Conservation (phyloP, 2,888 invertebrate species). For the Himalopsyche kuldschensis region DNA sequence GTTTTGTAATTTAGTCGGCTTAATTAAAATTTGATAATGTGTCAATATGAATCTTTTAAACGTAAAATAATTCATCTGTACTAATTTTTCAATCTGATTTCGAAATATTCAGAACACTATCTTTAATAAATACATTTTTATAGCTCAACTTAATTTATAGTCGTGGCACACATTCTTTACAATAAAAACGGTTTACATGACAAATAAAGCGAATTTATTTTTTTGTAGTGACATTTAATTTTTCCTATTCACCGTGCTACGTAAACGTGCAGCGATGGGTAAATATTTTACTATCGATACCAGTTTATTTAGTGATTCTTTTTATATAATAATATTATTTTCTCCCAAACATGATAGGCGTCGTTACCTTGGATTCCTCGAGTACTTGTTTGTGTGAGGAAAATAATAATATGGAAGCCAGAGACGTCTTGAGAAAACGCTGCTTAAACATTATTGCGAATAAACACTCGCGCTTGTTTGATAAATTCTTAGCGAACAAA, state of each 20-base stretch:
- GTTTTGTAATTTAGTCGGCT: no score
- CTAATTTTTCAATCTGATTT: no score
- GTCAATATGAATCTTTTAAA: no score
- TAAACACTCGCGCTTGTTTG: not conserved
- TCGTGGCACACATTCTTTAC: no score
- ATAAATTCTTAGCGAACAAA: not conserved
- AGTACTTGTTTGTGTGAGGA: not conserved
- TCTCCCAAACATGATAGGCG: not conserved
- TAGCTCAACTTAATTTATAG: no score
- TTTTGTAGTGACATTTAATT: not conserved
- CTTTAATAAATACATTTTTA: no score
- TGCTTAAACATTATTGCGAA: not conserved
- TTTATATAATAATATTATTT: not conserved
- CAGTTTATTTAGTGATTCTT: not conserved
- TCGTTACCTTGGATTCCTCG: not conserved
- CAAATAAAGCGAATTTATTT: not conserved
- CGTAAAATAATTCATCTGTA: no score
- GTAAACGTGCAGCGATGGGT: not conserved
- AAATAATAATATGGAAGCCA: not conserved
- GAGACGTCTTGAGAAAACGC: not conserved
- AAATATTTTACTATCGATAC: not conserved
- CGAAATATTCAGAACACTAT: no score
- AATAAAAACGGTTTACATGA: no score
- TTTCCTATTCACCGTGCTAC: not conserved
- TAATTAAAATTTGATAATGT: no score